Base-by-base conservation (phyloP, 2,113 vertebrate genomes). In the Sinosuthora webbiana region DNA sequence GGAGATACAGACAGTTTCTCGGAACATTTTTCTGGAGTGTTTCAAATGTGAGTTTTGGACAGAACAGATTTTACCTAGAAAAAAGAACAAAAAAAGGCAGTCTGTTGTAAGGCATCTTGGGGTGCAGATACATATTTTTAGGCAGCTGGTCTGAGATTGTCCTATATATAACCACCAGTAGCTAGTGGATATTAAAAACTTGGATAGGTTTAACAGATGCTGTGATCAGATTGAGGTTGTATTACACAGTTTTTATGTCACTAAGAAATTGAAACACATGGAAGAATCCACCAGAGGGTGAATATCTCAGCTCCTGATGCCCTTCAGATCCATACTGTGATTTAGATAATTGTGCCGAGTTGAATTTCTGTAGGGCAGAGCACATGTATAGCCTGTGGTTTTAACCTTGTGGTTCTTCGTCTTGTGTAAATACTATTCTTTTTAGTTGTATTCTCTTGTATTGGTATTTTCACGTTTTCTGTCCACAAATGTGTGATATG, bases 201-300 rank as follows among this genome's bases (percentile, higher is more conserved):
- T 79, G 23, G 33, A 10, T 37, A 24, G 15, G 81, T 76, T 53
- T 80, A 60, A 76, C 10, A 31, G 30, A 47, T 68, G 4, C 17
- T 49, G 25, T 0, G 0, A 25, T 78, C 9, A 39, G 62, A 59
- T 14, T 74, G 37, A 0, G 0, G 28, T 70, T 65, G 31, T 44
- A 21, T 75, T 87, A 56, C 55, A 44, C 10, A 39, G 31, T 60
- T 76, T 77, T 80, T 19, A 7, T 0, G 0, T 62, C 39, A 24
- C 30, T 81, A 33, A 87, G 69, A 89, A 87, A 63, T 2, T 57
- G 50, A 89, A 57, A 30, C 37, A 47, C 7, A 3, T 75, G 44
- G 42, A 86, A 70, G 55, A 89, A 70, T 10, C 10, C 12, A 14
- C 3, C 14, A 14, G 22, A 35, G 16, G 7, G 3, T 73, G 15